Conservation (phyloP, 2,797 vertebrate species). For the Melanotaenia parkinsoni region DNA sequence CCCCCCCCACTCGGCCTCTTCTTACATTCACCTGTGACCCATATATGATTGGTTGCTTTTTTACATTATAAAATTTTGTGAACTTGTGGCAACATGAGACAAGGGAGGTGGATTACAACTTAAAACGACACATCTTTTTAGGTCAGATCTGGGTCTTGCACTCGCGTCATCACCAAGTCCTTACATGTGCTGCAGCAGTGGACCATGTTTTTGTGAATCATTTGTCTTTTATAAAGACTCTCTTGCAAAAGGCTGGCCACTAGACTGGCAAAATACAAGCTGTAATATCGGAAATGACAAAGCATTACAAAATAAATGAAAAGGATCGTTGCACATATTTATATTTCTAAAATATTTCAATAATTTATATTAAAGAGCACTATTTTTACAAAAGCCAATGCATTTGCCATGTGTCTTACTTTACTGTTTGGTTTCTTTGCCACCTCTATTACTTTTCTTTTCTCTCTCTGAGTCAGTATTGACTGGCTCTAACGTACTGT, state of each 20-base stretch:
- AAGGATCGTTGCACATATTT: constrained; percentile 99
- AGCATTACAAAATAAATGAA: constrained; percentile 86
- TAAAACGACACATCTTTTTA: neutral
- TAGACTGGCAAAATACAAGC: constrained; percentile 91
- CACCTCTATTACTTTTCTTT: constrained; percentile 16
- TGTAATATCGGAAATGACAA: constrained; percentile 89
- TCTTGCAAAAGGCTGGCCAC: constrained; percentile 89
- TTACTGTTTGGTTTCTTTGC: constrained; percentile 44
- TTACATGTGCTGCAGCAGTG: constrained; percentile 81
- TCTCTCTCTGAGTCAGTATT: constrained; percentile 62
- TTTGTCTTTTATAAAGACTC: constrained; percentile 98
- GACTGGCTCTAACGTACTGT: constrained; percentile 47
- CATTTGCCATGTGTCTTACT: constrained; percentile 73
- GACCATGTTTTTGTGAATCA: constrained; percentile 79
- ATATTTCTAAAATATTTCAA: constrained; percentile 99
- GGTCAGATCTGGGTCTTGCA: constrained; percentile 64
- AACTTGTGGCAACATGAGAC: constrained; percentile 46
- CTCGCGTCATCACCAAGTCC: constrained; percentile 80
- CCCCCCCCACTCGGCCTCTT: constrained; percentile 21
- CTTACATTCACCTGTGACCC: constrained; percentile 59
- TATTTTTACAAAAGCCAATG: constrained; percentile 96
- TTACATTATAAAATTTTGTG: constrained; percentile 25
- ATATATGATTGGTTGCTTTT: constrained; percentile 55
- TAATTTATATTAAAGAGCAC: constrained; percentile 99
- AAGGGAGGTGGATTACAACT: constrained; percentile 28